These are phyloP conservation scores for Bubo blakistoni DNA, from an alignment of 2,113 vertebrate species.

Conservation along the genomic window DNA sequence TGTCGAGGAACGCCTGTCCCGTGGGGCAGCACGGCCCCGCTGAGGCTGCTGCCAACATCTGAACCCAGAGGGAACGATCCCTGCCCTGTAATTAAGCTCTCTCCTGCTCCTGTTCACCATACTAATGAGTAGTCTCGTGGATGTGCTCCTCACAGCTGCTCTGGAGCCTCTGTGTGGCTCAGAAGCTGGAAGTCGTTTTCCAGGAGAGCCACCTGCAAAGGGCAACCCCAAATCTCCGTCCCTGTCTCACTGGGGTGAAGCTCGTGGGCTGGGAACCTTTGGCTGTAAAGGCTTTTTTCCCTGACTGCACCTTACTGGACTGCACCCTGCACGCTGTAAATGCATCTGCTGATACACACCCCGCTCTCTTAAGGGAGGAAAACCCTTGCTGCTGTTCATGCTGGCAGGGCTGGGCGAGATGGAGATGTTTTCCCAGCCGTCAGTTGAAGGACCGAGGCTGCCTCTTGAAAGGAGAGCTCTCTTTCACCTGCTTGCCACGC, in stretches of 20 bases:
- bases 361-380: not conserved
- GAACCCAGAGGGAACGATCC: not conserved
- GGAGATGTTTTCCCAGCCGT: not conserved
- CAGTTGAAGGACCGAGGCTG: not conserved
- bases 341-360: not conserved
- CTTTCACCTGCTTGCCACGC: not conserved
- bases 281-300: not conserved
- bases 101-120: not conserved
- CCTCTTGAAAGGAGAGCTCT: not conserved
- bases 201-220: not conserved
- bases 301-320: not conserved
- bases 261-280: not conserved
- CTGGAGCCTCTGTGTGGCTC: not conserved
- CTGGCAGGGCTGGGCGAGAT: not conserved
- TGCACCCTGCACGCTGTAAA: not conserved
- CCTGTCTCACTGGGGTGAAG: not conserved
- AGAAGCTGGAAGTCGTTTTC: not conserved
- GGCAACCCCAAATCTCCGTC: not conserved
- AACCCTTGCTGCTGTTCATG: not conserved
- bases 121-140: not conserved
- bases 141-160: not conserved
- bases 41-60: not conserved
- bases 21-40: accelerated
- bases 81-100: constrained; percentile 14
- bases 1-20: accelerated